Conservation (phyloP, 2,113 vertebrate genomes). For the Pholis gunnellus region DNA sequence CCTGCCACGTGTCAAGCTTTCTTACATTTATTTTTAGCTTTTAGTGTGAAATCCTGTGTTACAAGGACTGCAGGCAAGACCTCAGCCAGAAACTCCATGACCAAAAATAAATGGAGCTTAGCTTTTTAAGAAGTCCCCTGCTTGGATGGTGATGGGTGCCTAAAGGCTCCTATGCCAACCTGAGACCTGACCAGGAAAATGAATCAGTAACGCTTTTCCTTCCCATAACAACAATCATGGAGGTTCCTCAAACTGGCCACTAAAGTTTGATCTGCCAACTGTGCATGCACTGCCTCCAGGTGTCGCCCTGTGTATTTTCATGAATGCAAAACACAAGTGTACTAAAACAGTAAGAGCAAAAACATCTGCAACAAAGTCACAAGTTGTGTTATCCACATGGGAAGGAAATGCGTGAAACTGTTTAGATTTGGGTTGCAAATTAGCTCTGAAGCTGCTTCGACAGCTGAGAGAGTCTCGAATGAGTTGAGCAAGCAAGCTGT, state of each 20-base stretch:
- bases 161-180: not conserved
- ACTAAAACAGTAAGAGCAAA: not conserved
- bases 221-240: not conserved
- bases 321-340: not conserved
- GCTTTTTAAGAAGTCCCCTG: slow-evolving; percentile 31
- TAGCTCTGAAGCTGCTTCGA: slow-evolving; percentile 26
- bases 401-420: not conserved
- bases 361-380: not conserved
- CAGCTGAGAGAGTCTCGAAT: slow-evolving; percentile 26
- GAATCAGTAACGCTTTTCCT: not conserved
- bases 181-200: slow-evolving; percentile 5
- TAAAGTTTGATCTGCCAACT: not conserved
- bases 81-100: not conserved
- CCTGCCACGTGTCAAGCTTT: not conserved
- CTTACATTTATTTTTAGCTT: not conserved
- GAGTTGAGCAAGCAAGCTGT: not conserved
- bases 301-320: not conserved
- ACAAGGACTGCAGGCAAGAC: slow-evolving; percentile 1
- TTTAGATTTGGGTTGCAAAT: slow-evolving; percentile 42
- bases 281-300: not conserved
- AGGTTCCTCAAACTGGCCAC: not conserved
- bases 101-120: slow-evolving; percentile 19
- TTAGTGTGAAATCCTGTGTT: slow-evolving; percentile 4
- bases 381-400: not conserved
- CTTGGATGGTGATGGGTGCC: slow-evolving; percentile 14